Evolutionary conservation across 1,140 invertebrate genomes (phyloP).

Genomic region (Latrodectus geometricus): DNA sequence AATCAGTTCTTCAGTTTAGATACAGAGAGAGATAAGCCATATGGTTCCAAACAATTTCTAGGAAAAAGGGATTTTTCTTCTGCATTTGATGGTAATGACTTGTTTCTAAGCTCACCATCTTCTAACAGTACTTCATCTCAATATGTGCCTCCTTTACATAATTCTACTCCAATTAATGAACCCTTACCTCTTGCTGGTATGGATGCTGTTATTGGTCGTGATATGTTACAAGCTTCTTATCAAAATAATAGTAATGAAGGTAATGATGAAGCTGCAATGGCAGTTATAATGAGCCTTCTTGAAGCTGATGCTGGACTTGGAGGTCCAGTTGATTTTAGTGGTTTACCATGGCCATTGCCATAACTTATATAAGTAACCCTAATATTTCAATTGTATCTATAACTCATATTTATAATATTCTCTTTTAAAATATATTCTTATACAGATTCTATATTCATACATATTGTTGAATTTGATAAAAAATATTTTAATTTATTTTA

Average conservation of each 20-base stretch:
- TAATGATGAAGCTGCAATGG: constrained; percentile 91
- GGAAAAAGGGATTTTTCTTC: constrained; percentile 14
- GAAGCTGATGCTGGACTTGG: constrained; percentile 83
- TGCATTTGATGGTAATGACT: constrained; percentile 32
- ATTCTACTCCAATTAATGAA: constrained; percentile 21
- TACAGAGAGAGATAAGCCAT: constrained; percentile 22
- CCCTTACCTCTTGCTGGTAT: constrained; percentile 24
- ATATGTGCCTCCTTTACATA: constrained; percentile 24
- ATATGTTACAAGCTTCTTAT: constrained; percentile 57
- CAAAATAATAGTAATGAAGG: constrained; percentile 73
- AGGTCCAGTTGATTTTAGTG: constrained; percentile 87
- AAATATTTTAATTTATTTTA: background rate
- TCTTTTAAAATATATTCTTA: background rate
- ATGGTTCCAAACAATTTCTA: background rate
- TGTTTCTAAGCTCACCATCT: constrained; percentile 30
- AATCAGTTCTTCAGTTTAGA: constrained; percentile 7
- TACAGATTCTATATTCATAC: too few species aligned
- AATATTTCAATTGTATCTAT: background rate
- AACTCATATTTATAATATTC: background rate
- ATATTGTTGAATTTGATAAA: background rate
- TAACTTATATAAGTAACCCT: constrained; percentile 6
- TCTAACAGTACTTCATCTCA: constrained; percentile 42
- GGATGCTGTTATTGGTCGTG: constrained; percentile 54
- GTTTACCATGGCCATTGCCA: constrained; percentile 87
- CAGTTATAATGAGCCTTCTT: constrained; percentile 90